phyloP scores from a whole-genome alignment of 1,140 invertebrate genomes.

The Drosophila kohkoa region DNA sequence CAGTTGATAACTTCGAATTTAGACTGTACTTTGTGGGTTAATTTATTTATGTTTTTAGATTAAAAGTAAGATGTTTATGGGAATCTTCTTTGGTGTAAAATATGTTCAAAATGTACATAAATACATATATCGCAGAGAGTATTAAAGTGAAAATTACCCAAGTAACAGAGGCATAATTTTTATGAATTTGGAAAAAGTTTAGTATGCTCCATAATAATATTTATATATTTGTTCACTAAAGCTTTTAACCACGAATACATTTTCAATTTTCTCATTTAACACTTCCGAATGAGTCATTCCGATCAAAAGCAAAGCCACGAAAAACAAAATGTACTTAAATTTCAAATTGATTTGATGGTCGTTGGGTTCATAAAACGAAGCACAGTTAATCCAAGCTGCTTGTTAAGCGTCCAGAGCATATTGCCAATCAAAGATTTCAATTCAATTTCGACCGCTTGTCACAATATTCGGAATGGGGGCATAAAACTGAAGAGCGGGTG shows the following conservation, averaged over 20 bases:
- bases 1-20: background rate
- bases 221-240: no score
- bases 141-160: no score
- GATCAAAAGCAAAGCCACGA: background rate
- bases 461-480: constrained; percentile 65
- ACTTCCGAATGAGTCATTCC: background rate
- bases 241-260: background rate
- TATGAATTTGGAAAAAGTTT: background rate
- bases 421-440: constrained; percentile 76
- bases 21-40: background rate
- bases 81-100: no score
- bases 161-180: background rate
- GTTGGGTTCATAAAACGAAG: constrained; percentile 21
- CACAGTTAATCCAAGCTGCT: constrained; percentile 24
- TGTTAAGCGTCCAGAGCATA: constrained; percentile 40
- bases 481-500: constrained; percentile 67
- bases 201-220: no score
- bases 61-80: no score
- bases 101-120: no score
- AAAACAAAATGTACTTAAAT: constrained; percentile 4
- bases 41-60: no score
- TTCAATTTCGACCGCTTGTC: constrained; percentile 71
- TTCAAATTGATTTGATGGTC: constrained; percentile 26
- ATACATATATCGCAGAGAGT: no score
- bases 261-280: background rate